phyloP scores from a whole-genome alignment of 2,888 invertebrate species.

The Byasa hedistus region DNA sequence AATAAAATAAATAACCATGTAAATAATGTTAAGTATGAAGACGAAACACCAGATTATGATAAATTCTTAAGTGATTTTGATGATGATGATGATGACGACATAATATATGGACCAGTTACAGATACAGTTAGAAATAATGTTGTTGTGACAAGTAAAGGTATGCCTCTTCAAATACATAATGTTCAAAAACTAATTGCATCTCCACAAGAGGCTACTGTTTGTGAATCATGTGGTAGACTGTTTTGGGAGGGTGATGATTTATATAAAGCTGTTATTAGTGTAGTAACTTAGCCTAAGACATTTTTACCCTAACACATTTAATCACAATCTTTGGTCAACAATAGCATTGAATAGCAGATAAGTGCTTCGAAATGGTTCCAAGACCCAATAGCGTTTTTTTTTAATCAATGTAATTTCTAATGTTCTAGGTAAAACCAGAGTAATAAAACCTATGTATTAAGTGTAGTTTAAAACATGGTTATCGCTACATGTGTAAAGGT shows the following conservation, averaged over 20 bases:
- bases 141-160: conserved; percentile 78
- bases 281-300: neutral
- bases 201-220: conserved; percentile 82
- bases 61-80: conserved; percentile 69
- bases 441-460: too few species aligned
- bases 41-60: conserved; percentile 49
- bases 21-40: conserved; percentile 53
- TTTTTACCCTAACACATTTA: neutral
- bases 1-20: conserved; percentile 35
- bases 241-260: conserved; percentile 83
- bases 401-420: too few species aligned
- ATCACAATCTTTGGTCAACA: neutral
- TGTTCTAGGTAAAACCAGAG: too few species aligned
- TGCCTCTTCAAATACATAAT: conserved; percentile 75
- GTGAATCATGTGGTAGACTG: conserved; percentile 86
- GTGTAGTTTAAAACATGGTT: too few species aligned
- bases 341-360: neutral
- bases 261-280: conserved; percentile 45
- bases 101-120: conserved; percentile 42
- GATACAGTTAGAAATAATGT: conserved; percentile 30
- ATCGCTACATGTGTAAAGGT: too few species aligned
- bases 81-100: conserved; percentile 53
- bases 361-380: neutral
- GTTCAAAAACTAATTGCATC: conserved; percentile 66
- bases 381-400: too few species aligned